Evolutionary conservation across 2,888 invertebrate species (phyloP).

Genomic region (Rotaria macrura): DNA sequence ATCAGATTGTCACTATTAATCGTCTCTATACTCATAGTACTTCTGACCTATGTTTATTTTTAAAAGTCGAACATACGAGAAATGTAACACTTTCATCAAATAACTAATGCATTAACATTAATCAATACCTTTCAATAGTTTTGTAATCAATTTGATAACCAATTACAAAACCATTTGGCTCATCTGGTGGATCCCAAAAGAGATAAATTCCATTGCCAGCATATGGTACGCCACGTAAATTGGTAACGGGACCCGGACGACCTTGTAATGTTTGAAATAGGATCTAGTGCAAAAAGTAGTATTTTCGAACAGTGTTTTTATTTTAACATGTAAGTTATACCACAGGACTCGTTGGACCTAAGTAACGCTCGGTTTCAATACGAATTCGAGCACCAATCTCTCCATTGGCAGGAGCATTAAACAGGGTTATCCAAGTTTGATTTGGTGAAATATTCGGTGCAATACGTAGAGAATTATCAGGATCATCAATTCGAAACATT

Average conservation of each 20-base stretch:
- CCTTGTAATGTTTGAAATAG: conserved; percentile 27
- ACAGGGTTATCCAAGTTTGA: background rate
- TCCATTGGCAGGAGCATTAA: background rate
- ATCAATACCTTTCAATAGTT: conserved; percentile 28
- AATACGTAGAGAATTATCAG: background rate
- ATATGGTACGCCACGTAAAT: conserved; percentile 25
- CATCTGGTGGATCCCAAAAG: conserved; percentile 31
- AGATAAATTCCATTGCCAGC: conserved; percentile 28
- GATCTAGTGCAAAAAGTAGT: conserved; percentile 6
- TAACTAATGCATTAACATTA: too few species aligned
- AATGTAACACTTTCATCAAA: too few species aligned
- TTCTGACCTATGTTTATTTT: too few species aligned
- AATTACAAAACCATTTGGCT: conserved; percentile 30
- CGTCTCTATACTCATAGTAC: too few species aligned
- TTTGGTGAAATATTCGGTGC: background rate
- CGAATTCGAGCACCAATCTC: background rate
- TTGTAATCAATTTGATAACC: conserved; percentile 33
- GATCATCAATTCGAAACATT: background rate
- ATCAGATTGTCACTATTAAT: too few species aligned
- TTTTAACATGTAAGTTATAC: conserved; percentile 5
- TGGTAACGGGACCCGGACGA: conserved; percentile 30
- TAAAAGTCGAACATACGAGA: too few species aligned
- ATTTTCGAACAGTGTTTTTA: background rate
- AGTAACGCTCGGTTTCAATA: conserved; percentile 22
- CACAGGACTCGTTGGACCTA: conserved; percentile 15